Percentiles rank a stretch among this genome's conserved stretches.
These are phyloP conservation scores for Syrmaticus mikado DNA, from an alignment of 2,113 vertebrate species.

Conservation along the genomic window DNA sequence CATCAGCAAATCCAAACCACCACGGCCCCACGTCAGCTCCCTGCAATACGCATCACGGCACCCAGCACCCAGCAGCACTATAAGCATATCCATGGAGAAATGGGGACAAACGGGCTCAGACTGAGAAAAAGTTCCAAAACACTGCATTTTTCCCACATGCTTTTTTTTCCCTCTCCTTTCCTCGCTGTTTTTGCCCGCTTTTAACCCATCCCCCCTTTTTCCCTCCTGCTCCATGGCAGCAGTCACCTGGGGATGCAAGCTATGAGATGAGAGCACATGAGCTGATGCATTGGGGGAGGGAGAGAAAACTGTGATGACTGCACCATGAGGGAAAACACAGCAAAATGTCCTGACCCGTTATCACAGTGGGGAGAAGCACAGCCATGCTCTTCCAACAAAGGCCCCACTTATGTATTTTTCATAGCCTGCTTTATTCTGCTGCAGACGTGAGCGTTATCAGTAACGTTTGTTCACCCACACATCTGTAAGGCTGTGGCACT, in stretches of 20 bases:
- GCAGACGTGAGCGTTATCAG: not conserved
- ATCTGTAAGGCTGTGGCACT: not conserved
- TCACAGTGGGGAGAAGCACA: not conserved
- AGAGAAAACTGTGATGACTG: not conserved
- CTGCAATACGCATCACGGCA: not conserved
- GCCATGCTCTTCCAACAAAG: not conserved
- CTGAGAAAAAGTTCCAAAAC: accelerated
- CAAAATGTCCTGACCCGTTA: not conserved
- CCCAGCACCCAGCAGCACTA: accelerated
- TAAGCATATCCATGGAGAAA: not conserved
- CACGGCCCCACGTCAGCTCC: not conserved
- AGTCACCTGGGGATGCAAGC: not conserved
- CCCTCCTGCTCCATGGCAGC: not conserved
- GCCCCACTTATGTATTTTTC: not conserved
- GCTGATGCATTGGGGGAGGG: not conserved
- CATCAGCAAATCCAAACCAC: not conserved
- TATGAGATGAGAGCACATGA: not conserved
- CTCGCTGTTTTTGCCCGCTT: not conserved
- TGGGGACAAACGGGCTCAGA: not conserved
- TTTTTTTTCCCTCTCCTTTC: not conserved
- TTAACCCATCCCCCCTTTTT: accelerated
- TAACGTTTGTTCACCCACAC: not conserved
- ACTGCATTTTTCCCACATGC: accelerated
- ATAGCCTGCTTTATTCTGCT: not conserved
- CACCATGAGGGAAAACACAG: not conserved